A percentile compares a stretch with the other conserved stretches of the same genome.
Evolutionary conservation across 2,113 vertebrate species (phyloP).

Genomic region (Azemiops feae): DNA sequence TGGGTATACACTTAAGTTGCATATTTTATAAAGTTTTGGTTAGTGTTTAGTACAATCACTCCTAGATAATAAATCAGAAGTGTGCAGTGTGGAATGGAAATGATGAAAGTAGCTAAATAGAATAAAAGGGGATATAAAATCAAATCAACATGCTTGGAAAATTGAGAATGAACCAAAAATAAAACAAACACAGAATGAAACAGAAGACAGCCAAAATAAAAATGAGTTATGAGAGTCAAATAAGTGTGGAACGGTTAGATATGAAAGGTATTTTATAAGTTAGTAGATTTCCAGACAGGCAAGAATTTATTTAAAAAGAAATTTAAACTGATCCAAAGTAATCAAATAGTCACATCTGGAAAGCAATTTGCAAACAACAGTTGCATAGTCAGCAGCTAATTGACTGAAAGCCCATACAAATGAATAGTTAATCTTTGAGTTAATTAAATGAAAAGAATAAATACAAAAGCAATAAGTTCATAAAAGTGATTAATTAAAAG

Average conservation of each 20-base stretch:
- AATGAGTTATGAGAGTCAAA: slow-evolving; percentile 10
- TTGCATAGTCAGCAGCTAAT: neutral
- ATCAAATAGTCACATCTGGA: slow-evolving; percentile 44
- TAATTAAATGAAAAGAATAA: slow-evolving; percentile 40
- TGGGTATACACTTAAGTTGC: neutral
- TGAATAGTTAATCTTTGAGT: slow-evolving; percentile 4
- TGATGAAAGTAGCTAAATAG: neutral
- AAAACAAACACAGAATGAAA: neutral
- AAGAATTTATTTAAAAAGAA: slow-evolving; percentile 42
- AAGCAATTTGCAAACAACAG: slow-evolving; percentile 27
- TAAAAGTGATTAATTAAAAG: slow-evolving; percentile 32
- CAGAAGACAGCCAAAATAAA: slow-evolving; percentile 28
- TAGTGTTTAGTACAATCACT: neutral
- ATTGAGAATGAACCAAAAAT: slow-evolving; percentile 1
- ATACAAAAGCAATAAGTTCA: slow-evolving; percentile 12
- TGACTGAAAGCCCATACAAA: slow-evolving; percentile 20
- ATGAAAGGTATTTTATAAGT: slow-evolving; percentile 20
- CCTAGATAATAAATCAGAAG: neutral
- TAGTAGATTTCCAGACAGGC: slow-evolving; percentile 35
- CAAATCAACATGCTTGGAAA: neutral
- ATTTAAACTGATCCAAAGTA: slow-evolving; percentile 43
- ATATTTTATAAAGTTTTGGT: neutral
- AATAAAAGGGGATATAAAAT: neutral
- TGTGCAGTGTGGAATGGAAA: neutral
- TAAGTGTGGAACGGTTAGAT: slow-evolving; percentile 45